Conservation (phyloP, 2,888 invertebrate genomes). For the Folsomia candida region DNA sequence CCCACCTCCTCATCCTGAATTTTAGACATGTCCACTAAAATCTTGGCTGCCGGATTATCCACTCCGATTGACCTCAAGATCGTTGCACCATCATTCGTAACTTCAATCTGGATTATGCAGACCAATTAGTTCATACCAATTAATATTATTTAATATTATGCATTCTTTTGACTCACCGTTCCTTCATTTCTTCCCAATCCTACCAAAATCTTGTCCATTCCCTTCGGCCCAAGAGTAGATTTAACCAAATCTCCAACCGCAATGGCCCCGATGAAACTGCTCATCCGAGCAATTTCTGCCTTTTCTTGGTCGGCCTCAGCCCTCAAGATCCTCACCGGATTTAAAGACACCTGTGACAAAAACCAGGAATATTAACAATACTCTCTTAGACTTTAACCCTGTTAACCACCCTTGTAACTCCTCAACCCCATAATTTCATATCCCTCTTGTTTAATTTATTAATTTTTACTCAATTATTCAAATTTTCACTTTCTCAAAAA, state of each 20-base stretch:
- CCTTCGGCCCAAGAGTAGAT: conserved; percentile 97
- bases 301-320: conserved; percentile 97
- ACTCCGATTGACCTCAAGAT: conserved; percentile 94
- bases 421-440: too few species aligned
- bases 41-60: conserved; percentile 98
- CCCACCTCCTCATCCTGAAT: conserved; percentile 99
- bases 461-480: too few species aligned
- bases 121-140: conserved; percentile 61
- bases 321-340: conserved; percentile 90
- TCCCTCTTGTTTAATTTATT: too few species aligned
- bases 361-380: too few species aligned
- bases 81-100: conserved; percentile 99
- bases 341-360: conserved; percentile 71
- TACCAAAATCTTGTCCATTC: conserved; percentile 92
- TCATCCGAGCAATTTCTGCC: conserved; percentile 93
- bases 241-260: conserved; percentile 98
- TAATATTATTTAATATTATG: background rate
- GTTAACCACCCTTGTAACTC: too few species aligned
- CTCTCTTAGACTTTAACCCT: too few species aligned
- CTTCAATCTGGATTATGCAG: conserved; percentile 65
- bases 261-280: conserved; percentile 97
- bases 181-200: conserved; percentile 71
- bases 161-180: conserved; percentile 34
- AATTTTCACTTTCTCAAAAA: too few species aligned
- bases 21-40: conserved; percentile 96